These are phyloP conservation scores for Picathartes gymnocephalus DNA, from an alignment of 2,113 vertebrate species.

Conservation along the genomic window DNA sequence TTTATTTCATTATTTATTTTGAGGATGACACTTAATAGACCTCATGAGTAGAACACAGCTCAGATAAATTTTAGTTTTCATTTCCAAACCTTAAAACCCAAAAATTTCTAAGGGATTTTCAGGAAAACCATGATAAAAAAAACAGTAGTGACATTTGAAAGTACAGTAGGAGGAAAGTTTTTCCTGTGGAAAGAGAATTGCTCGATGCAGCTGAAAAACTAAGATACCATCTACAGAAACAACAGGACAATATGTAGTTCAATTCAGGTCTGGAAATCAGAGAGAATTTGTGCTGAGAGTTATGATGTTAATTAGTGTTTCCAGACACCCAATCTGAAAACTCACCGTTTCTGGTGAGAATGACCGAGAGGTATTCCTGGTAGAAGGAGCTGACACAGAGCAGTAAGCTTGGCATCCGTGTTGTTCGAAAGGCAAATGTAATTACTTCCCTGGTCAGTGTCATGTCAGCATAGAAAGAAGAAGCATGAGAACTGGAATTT, in stretches of 20 bases:
- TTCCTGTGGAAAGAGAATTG: not conserved
- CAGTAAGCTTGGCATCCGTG: conserved; percentile 79
- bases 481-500: conserved; percentile 81
- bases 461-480: conserved; percentile 84
- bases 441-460: conserved; percentile 80
- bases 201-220: not conserved
- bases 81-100: not conserved
- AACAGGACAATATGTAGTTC: not conserved
- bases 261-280: not conserved
- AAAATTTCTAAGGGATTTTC: not conserved
- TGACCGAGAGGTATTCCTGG: conserved; percentile 83
- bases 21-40: not conserved
- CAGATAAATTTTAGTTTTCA: not conserved
- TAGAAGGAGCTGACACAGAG: conserved; percentile 83
- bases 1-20: not conserved
- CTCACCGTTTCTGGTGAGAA: conserved; percentile 88
- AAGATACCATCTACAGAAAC: not conserved
- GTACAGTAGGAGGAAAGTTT: not conserved
- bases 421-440: conserved; percentile 84
- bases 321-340: not conserved
- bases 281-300: not conserved
- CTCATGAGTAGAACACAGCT: accelerated
- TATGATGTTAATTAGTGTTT: not conserved
- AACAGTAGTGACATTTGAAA: not conserved
- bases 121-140: not conserved